Conservation (phyloP, 1,140 invertebrate genomes). For the Aphelinus certus region DNA sequence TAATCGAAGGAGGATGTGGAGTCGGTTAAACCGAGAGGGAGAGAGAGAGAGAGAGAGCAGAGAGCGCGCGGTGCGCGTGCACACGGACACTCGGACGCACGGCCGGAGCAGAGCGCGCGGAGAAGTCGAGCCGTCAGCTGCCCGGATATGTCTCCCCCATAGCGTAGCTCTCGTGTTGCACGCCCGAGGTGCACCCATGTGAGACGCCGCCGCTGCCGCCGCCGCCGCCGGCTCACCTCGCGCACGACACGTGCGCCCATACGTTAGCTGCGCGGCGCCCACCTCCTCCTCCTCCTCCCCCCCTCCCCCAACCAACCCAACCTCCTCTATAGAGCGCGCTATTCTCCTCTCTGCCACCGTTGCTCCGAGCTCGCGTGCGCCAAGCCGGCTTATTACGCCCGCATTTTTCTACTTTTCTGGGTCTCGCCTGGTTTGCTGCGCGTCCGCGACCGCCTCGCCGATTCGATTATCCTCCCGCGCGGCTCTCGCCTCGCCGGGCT, state of each 20-base stretch:
- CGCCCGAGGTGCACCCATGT: slow-evolving; percentile 62
- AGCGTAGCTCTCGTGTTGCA: slow-evolving; percentile 60
- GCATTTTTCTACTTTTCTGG: neutral
- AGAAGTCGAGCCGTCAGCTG: slow-evolving; percentile 58
- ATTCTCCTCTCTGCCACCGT: neutral
- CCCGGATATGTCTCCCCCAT: slow-evolving; percentile 66
- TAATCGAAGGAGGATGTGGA: slow-evolving; percentile 68
- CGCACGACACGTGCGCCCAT: slow-evolving; percentile 30
- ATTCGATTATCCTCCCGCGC: too few relatives aligned
- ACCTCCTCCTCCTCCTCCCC: too few relatives aligned
- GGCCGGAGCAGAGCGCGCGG: too few relatives aligned
- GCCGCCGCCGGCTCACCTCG: too few relatives aligned
- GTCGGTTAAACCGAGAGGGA: slow-evolving; percentile 62
- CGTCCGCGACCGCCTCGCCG: too few relatives aligned
- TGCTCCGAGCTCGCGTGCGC: neutral
- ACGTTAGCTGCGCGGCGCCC: slow-evolving; percentile 37
- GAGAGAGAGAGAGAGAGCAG: neutral
- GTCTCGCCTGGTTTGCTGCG: too few relatives aligned
- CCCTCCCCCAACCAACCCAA: neutral
- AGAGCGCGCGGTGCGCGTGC: neutral
- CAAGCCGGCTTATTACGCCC: neutral
- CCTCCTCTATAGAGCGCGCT: neutral
- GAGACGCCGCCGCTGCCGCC: slow-evolving; percentile 62
- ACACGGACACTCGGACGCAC: too few relatives aligned
- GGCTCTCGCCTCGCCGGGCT: too few relatives aligned